Evolutionary conservation across 2,113 vertebrate genomes (phyloP).

Genomic region (Epinephelus moara): DNA sequence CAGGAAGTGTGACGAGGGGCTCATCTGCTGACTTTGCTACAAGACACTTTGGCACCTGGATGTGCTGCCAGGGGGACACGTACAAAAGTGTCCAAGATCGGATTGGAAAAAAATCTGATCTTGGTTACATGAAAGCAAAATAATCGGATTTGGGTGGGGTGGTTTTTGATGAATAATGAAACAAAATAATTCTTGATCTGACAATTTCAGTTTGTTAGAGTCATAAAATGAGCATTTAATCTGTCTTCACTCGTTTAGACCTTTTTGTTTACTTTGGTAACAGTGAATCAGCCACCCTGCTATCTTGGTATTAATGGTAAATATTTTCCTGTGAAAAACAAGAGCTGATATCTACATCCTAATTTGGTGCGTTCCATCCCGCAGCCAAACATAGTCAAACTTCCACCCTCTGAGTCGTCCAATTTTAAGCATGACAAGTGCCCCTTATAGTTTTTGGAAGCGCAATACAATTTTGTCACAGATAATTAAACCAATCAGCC

Average conservation of each 20-base stretch:
- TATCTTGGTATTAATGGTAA: neutral
- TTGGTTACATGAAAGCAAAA: too few relatives aligned
- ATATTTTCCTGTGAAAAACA: slow-evolving; percentile 23
- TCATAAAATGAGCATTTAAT: neutral
- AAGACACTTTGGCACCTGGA: too few relatives aligned
- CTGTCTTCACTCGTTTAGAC: too few relatives aligned
- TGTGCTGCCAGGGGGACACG: too few relatives aligned
- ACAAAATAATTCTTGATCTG: too few relatives aligned
- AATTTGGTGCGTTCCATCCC: slow-evolving; percentile 6
- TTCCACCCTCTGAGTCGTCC: slow-evolving; percentile 30
- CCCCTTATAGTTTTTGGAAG: slow-evolving; percentile 46
- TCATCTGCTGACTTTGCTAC: too few relatives aligned
- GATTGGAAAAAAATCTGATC: too few relatives aligned
- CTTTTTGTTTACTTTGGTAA: neutral
- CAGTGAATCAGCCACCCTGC: neutral
- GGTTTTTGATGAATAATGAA: too few relatives aligned
- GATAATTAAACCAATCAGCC: slow-evolving; percentile 72
- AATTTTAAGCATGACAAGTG: slow-evolving; percentile 61
- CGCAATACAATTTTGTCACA: slow-evolving; percentile 66
- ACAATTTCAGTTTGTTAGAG: too few relatives aligned
- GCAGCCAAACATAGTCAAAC: neutral
- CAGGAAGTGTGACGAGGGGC: too few relatives aligned
- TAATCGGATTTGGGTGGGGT: too few relatives aligned
- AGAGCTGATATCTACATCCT: slow-evolving; percentile 4
- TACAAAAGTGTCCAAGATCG: too few relatives aligned